Conservation (phyloP, 2,797 vertebrate genomes). For the Tauraco hartlaubi region DNA sequence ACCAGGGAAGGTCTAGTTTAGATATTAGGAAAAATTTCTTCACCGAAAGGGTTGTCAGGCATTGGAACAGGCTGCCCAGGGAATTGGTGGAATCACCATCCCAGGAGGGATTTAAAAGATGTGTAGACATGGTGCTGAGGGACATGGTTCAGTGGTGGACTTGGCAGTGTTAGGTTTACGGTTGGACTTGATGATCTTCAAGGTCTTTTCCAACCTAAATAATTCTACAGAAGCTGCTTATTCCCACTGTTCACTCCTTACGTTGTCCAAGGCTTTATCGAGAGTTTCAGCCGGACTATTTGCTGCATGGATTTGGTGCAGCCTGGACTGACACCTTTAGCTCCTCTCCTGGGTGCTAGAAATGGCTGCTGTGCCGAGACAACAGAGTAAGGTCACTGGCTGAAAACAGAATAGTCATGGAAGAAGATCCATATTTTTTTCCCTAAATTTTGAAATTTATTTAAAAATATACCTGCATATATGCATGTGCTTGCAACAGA, state of each 20-base stretch:
- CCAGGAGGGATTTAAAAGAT: too few species aligned
- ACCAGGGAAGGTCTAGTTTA: too few species aligned
- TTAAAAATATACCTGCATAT: neutral
- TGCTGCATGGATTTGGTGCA: neutral
- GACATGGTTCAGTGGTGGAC: too few species aligned
- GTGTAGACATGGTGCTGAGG: too few species aligned
- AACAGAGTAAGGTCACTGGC: neutral
- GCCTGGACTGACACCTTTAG: neutral
- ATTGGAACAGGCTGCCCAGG: too few species aligned
- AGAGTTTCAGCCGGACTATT: neutral
- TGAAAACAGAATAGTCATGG: neutral
- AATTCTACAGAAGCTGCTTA: neutral
- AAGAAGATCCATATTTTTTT: accelerated
- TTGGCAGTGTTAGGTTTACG: too few species aligned
- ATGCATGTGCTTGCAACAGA: neutral
- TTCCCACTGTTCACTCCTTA: neutral
- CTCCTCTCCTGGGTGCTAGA: neutral
- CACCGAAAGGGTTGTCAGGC: too few species aligned
- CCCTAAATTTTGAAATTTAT: neutral
- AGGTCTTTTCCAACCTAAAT: too few species aligned
- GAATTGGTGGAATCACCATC: too few species aligned
- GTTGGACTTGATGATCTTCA: too few species aligned
- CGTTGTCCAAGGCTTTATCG: accelerated
- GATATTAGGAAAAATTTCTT: too few species aligned
- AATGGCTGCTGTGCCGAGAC: neutral